These are phyloP conservation scores for Limnodromus scolopaceus DNA, from an alignment of 2,797 vertebrate species.

Conservation along the genomic window DNA sequence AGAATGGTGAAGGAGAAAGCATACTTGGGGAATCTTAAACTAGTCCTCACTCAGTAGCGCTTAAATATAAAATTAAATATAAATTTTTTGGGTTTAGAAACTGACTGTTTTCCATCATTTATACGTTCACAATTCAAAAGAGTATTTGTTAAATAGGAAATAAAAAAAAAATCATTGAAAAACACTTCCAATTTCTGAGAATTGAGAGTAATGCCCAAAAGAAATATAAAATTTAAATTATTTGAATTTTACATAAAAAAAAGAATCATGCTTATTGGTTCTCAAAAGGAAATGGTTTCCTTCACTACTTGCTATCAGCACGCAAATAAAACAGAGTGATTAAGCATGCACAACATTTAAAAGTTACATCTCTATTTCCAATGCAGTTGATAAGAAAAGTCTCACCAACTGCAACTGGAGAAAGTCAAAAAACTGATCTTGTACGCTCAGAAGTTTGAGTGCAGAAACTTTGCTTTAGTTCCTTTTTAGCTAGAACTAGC, in stretches of 20 bases:
- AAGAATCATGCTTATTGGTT: neutral
- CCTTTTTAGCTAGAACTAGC: neutral
- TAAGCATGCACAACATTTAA: constrained; percentile 52
- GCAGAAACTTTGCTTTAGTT: neutral
- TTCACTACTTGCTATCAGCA: neutral
- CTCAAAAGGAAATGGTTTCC: neutral
- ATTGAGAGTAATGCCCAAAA: neutral
- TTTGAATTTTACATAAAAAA: neutral
- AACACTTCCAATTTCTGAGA: neutral
- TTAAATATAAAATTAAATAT: too few relatives aligned
- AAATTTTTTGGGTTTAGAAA: neutral
- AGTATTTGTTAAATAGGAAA: neutral
- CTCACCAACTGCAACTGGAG: neutral
- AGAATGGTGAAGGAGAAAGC: neutral
- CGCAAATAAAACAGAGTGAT: neutral
- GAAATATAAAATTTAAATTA: neutral
- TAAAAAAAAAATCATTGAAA: neutral
- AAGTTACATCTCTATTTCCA: neutral
- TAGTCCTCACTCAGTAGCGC: accelerated
- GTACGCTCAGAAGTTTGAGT: neutral
- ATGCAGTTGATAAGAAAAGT: neutral
- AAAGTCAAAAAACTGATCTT: neutral
- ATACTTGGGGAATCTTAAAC: neutral
- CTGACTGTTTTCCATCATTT: neutral
- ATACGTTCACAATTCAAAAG: neutral